Evolutionary conservation across 2,888 invertebrate genomes (phyloP), one percentile per base, ranked within the genome.

Genomic region (Barypeithes pellucidus): DNA sequence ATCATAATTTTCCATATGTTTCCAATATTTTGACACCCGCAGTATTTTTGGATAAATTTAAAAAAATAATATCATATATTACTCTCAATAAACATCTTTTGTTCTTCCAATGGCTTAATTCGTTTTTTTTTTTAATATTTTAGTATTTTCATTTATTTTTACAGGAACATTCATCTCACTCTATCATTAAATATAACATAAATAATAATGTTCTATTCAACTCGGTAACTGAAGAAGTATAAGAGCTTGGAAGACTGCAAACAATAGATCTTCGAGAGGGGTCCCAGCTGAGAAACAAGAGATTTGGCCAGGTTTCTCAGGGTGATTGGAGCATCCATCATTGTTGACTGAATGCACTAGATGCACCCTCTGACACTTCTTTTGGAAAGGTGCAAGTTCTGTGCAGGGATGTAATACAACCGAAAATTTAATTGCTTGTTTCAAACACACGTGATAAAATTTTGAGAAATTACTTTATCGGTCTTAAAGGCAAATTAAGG

Each of bases 261-360:
- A 68, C 68, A 68, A 68, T 68, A 52, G 61, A 8, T 36, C 50
- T 22, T 39, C n/a, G 33, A 52, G 33, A 52, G 61, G 77, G 78
- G 77, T 69, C 72, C 70, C 77, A 77, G 74, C 75, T 68, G 76
- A 77, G 77, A 77, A 79, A 80, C 79, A 79, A 80, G 79, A 76
- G 77, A 76, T 75, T 75, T 78, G 76, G 77, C 75, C 68, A 68
- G 52, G 72, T 80, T 82, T 82, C 82, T 82, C 82, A 82, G 80
- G 80, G 79, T 80, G 81, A 80, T 80, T 78, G 73, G 79, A 79
- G 80, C 82, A 82, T 82, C 82, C 80, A 82, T 82, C 82, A 82
- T 82, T 79, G 70, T 79, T 78, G 75, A 80, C 80, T 81, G 80
- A 80, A 80, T 79, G 79, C 68, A 74, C 72, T 65, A 66, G 77